phyloP scores from a whole-genome alignment of 2,797 vertebrate species.

The Sebastes trivittatus region DNA sequence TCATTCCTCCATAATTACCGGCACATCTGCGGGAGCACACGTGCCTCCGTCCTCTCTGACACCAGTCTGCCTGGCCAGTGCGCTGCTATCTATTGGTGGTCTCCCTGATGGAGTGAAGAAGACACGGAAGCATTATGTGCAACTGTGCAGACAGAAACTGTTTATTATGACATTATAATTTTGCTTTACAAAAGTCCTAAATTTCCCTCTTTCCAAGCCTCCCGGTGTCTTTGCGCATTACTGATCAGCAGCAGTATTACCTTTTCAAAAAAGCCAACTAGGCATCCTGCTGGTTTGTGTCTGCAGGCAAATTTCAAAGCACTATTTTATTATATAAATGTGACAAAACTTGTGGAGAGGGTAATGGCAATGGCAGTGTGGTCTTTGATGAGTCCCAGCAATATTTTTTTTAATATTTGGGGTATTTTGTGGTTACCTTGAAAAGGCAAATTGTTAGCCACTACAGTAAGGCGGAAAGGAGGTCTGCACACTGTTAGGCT shows the following conservation, averaged over 20 bases:
- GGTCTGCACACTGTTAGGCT: background rate
- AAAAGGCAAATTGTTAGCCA: constrained; percentile 30
- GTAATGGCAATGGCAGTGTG: constrained; percentile 25
- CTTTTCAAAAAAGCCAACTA: constrained; percentile 29
- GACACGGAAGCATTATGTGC: background rate
- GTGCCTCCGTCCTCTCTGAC: constrained; percentile 65
- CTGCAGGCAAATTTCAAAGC: constrained; percentile 51
- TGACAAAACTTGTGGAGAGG: constrained; percentile 31
- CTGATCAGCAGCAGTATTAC: constrained; percentile 24
- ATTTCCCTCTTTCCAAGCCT: constrained; percentile 5
- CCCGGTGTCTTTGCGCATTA: constrained; percentile 7
- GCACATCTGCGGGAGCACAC: constrained; percentile 75
- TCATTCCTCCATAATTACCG: constrained; percentile 78
- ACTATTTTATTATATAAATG: constrained; percentile 44
- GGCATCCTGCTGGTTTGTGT: constrained; percentile 38
- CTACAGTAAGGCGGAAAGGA: background rate
- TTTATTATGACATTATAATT: constrained; percentile 13
- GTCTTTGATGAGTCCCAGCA: constrained; percentile 37
- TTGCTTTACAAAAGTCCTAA: constrained; percentile 13
- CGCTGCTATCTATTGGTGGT: constrained; percentile 11
- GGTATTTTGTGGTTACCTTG: constrained; percentile 23
- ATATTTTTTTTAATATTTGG: background rate
- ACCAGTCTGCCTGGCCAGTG: constrained; percentile 41
- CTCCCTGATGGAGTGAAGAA: background rate
- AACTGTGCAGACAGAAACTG: background rate